Percentiles rank a stretch among this genome's conserved stretches.
These are phyloP conservation scores for Machaerirhynchus nigripectus DNA, from an alignment of 2,113 vertebrate species.

Conservation along the genomic window DNA sequence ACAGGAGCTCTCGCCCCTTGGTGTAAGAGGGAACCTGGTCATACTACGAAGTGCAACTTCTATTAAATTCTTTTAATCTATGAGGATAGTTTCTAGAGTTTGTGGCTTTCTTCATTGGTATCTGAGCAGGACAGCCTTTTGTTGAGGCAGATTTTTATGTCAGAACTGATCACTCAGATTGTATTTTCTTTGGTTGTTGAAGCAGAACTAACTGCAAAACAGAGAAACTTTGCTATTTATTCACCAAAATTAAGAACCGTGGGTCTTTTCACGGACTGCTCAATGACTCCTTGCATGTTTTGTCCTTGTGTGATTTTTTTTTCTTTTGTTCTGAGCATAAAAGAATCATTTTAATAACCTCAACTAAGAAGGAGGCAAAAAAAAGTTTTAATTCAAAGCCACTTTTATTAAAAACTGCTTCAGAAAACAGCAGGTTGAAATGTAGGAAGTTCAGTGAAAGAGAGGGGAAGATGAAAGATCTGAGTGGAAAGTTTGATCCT, in stretches of 20 bases:
- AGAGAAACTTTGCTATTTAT: background rate
- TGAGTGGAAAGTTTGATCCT: background rate
- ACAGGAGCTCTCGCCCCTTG: fast-evolving
- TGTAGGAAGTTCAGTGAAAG: fast-evolving
- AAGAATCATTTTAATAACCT: background rate
- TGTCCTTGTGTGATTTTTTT: background rate
- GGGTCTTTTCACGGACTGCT: background rate
- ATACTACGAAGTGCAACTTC: background rate
- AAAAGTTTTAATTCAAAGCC: background rate
- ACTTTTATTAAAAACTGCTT: background rate
- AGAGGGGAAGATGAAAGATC: background rate
- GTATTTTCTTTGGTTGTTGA: background rate
- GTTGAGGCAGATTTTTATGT: background rate
- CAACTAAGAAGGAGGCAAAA: background rate
- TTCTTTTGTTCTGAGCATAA: background rate
- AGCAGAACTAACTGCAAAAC: background rate
- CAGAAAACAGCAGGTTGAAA: background rate
- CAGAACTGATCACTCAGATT: background rate
- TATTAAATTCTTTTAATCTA: background rate
- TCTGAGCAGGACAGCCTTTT: background rate
- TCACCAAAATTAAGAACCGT: background rate
- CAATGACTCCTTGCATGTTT: background rate
- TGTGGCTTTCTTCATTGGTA: background rate
- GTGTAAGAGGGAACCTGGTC: background rate
- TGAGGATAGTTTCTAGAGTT: background rate